Conservation (phyloP, 37 sponge, comb jelly and placozoan genomes). For the Hormiphora californensis region DNA sequence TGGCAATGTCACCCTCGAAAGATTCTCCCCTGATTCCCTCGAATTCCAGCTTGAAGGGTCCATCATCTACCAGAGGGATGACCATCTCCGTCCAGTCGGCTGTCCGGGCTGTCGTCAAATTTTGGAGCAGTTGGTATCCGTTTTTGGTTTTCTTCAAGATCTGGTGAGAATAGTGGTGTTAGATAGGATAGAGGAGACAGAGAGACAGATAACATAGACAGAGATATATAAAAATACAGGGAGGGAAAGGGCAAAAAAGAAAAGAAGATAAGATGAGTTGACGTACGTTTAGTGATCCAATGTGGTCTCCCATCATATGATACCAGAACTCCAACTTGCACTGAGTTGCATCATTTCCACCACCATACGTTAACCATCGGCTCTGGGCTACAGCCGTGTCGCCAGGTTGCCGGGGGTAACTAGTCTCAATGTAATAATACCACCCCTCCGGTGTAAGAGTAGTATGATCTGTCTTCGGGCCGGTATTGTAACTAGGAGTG, state of each 20-base stretch:
- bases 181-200: no score
- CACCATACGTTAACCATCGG: conserved; percentile 24
- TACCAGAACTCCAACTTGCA: conserved; percentile 56
- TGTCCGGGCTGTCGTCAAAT: not conserved
- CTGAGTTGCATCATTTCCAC: not conserved
- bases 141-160: conserved; percentile 7
- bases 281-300: conserved; percentile 54
- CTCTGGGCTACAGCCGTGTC: conserved; percentile 38
- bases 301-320: conserved; percentile 50
- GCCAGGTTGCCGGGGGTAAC: conserved; percentile 53
- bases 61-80: conserved; percentile 28
- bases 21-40: conserved; percentile 43
- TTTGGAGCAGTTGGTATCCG: conserved; percentile 23
- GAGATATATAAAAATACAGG: no score
- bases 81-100: conserved; percentile 34
- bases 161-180: not conserved
- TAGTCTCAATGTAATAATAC: conserved; percentile 54
- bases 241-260: no score
- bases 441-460: conserved; percentile 37
- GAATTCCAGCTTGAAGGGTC: conserved; percentile 38
- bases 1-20: conserved; percentile 56
- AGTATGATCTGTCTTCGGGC: conserved; percentile 58
- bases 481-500: conserved; percentile 55
- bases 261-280: no score
- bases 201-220: no score